Evolutionary conservation across 1,140 invertebrate genomes (phyloP).

Genomic region (Neuroterus valhalla): DNA sequence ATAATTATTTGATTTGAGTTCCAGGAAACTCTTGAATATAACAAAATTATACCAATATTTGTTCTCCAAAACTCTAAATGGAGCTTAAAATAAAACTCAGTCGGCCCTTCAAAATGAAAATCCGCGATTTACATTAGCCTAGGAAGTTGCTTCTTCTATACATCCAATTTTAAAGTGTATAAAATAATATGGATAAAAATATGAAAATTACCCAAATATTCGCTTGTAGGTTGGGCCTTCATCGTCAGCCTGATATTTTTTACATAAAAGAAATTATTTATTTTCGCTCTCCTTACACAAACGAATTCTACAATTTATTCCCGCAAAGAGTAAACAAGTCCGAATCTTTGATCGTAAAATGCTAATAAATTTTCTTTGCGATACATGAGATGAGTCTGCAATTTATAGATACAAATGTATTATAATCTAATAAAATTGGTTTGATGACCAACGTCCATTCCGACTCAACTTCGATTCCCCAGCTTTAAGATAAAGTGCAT

Average conservation of each 20-base stretch:
- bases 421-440: not conserved
- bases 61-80: not conserved
- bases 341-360: conserved; percentile 16
- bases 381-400: conserved; percentile 17
- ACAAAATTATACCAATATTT: not conserved
- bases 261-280: conserved; percentile 31
- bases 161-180: not conserved
- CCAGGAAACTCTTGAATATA: not conserved
- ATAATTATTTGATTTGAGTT: no score
- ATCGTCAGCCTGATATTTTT: conserved; percentile 7
- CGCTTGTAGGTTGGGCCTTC: not conserved
- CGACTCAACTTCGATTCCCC: not conserved
- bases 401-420: conserved; percentile 10
- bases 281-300: conserved; percentile 23
- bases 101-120: not conserved
- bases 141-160: not conserved
- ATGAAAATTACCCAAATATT: not conserved
- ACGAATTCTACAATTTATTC: conserved; percentile 20
- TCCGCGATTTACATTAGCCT: no score
- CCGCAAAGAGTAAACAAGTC: conserved; percentile 6
- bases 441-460: not conserved
- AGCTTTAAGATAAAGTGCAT: no score
- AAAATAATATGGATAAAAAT: not conserved
- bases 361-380: conserved; percentile 2
- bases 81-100: not conserved